Evolutionary conservation across 2,888 invertebrate genomes (phyloP), one percentile per base, ranked within the genome.

Genomic region (Cheilosia vulpina): DNA sequence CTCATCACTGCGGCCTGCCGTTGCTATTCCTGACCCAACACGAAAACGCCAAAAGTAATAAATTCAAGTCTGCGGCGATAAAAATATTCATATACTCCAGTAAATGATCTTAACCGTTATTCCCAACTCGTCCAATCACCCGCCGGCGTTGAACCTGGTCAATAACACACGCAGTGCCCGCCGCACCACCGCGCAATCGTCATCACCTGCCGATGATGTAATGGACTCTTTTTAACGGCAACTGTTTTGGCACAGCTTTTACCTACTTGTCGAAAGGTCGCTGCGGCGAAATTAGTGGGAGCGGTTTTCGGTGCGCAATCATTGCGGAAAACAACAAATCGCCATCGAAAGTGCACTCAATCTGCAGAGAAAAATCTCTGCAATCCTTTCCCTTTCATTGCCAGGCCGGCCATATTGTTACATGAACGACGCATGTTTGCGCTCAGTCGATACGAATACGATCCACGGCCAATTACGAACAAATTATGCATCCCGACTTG

Each of bases 331-430:
- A 6, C 6, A 27, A 27, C 6, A 38, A 58, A 71, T 34, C 9
- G 21, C 38, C 15, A 68, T 60, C 34, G 41, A 81, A 81, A 69
- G 60, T 66, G 27, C 43, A 41, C 9, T 27, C 27, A 27, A 4
- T 27, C 27, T 27, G 27, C 27, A 27, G 27, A 1, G 50, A 50
- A 41, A 34, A 50, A 34, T 21, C n/a, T n/a, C 38, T 41, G 34
- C 24, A 50, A 57, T 73, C 81, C 85, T 85, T 85, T 85, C 81
- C 81, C 81, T 85, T 85, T 81, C 76, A 77, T 81, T 85, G 81
- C 55, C 81, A 81, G 60, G 55, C 58, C 55, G 69, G 57, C 31
- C 55, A 21, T 11, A 21, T 50, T 21, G 50, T 50, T 19, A 11
- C 19, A 19, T 15, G 24, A 52, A 21, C 52, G 52, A 68, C 75